phyloP scores from a whole-genome alignment of 2,113 vertebrate genomes.

The Gymnarchus niloticus region DNA sequence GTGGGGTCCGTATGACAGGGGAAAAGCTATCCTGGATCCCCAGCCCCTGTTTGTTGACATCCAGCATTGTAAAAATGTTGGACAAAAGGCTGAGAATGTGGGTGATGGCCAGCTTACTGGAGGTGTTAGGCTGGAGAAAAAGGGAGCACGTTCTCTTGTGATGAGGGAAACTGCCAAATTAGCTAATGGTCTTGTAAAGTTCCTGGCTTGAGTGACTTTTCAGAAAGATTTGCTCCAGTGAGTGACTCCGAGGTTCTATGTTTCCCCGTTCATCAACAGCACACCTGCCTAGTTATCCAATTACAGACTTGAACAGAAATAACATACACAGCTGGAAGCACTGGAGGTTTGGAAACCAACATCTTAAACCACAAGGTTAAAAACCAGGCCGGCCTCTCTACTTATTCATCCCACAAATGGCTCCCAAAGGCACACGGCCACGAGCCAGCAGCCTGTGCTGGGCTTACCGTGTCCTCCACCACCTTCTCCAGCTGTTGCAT shows the following conservation, averaged over 20 bases:
- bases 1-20: constrained; percentile 58
- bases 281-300: background rate
- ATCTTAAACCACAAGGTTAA: background rate
- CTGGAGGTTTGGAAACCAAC: background rate
- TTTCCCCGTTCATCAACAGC: too few relatives aligned
- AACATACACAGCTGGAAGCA: background rate
- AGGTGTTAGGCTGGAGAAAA: constrained; percentile 71
- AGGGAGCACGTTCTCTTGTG: constrained; percentile 24
- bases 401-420: background rate
- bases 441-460: background rate
- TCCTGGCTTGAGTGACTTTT: too few relatives aligned
- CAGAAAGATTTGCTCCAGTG: background rate
- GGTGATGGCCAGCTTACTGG: constrained; percentile 81
- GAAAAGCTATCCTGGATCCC: constrained; percentile 71
- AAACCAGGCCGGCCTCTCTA: background rate
- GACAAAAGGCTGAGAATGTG: constrained; percentile 90
- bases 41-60: constrained; percentile 75
- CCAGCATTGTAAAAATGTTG: constrained; percentile 89
- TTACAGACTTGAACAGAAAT: background rate
- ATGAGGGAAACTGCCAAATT: background rate
- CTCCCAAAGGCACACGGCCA: background rate
- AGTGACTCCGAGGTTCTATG: background rate
- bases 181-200: background rate
- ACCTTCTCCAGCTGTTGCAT: constrained; percentile 87
- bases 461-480: constrained; percentile 76